phyloP scores from a whole-genome alignment of 2,888 invertebrate species.

The Clitarchus hookeri region DNA sequence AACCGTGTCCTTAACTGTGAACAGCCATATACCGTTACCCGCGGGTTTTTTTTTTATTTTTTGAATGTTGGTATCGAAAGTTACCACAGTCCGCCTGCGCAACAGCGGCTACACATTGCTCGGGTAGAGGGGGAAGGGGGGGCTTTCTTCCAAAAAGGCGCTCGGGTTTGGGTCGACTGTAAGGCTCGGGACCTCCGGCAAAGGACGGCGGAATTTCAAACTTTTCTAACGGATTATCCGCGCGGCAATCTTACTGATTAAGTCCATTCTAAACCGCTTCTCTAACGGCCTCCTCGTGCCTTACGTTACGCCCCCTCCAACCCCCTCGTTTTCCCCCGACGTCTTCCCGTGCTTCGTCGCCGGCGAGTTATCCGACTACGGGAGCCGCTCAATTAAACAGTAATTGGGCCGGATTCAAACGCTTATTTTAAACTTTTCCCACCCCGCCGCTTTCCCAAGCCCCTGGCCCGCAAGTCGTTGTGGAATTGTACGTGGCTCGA shows the following conservation, averaged over 20 bases:
- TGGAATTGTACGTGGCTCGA: neutral
- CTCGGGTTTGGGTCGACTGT: too few relatives aligned
- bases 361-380: neutral
- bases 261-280: neutral
- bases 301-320: neutral
- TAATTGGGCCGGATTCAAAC: neutral
- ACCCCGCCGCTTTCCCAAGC: neutral
- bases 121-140: too few relatives aligned
- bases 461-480: neutral
- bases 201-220: neutral
- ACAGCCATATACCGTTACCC: too few relatives aligned
- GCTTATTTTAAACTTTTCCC: constrained; percentile 5
- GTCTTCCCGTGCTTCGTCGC: too few relatives aligned
- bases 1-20: too few relatives aligned
- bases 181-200: too few relatives aligned
- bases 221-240: neutral
- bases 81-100: too few relatives aligned
- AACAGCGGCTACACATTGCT: too few relatives aligned
- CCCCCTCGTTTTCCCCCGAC: neutral
- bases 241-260: neutral
- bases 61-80: too few relatives aligned
- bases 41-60: too few relatives aligned
- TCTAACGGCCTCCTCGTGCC: neutral
- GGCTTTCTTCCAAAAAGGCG: too few relatives aligned
- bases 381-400: neutral